phyloP scores from a whole-genome alignment of 2,888 invertebrate genomes.

The Scrobipalpa costella region DNA sequence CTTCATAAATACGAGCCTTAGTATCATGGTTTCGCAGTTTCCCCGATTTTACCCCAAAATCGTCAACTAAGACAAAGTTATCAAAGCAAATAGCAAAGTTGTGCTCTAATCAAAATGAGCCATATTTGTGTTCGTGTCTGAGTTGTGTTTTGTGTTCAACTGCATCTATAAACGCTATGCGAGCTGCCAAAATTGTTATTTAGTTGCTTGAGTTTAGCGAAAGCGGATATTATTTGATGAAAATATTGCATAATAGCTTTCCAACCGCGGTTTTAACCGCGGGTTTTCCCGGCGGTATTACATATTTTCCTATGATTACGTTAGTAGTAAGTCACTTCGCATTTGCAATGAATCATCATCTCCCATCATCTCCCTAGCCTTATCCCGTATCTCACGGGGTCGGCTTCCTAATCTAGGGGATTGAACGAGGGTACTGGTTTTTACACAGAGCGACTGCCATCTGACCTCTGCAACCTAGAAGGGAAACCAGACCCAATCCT shows the following conservation, averaged over 20 bases:
- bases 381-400: no score
- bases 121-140: slow-evolving; percentile 5
- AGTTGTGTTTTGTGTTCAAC: not conserved
- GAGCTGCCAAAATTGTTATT: slow-evolving; percentile 20
- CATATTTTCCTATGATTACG: no score
- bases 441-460: no score
- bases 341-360: no score
- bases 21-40: not conserved
- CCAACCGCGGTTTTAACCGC: not conserved
- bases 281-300: not conserved
- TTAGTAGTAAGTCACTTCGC: no score
- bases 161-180: slow-evolving; percentile 8
- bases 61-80: slow-evolving; percentile 5
- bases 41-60: not conserved
- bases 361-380: no score
- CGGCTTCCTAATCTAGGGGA: no score
- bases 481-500: no score
- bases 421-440: no score
- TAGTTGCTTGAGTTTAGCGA: slow-evolving; percentile 10
- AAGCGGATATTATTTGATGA: not conserved
- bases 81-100: slow-evolving; percentile 3
- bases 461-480: no score
- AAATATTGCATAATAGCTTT: not conserved
- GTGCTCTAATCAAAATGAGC: not conserved
- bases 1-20: no score